Evolutionary conservation across 2,113 vertebrate genomes (phyloP).

Genomic region (Osmerus eperlanus): DNA sequence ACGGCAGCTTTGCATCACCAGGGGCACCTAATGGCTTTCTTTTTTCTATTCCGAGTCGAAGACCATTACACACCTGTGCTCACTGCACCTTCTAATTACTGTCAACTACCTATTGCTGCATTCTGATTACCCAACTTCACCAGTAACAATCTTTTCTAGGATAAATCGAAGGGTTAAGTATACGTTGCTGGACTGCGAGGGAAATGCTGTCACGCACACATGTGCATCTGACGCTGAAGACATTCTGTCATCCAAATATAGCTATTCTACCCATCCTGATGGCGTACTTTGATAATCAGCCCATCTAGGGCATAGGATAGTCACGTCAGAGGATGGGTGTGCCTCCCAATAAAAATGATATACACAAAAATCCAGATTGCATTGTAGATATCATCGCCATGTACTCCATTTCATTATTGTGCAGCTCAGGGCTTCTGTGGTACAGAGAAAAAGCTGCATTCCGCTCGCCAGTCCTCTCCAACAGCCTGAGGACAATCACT

Average conservation of each 20-base stretch:
- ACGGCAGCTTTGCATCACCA: too few species aligned
- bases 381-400: conserved; percentile 1
- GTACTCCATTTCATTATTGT: neutral
- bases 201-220: too few species aligned
- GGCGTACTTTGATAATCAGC: neutral
- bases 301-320: conserved; percentile 7
- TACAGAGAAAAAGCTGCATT: neutral
- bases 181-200: neutral
- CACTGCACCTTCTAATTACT: neutral
- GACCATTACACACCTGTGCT: neutral
- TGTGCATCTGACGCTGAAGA: too few species aligned
- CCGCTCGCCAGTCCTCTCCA: neutral
- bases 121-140: neutral
- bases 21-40: neutral
- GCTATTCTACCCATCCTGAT: conserved; percentile 26
- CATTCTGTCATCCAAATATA: conserved; percentile 2
- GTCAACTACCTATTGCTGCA: neutral
- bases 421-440: conserved; percentile 8
- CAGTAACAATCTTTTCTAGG: neutral
- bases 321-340: neutral
- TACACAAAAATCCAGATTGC: conserved; percentile 1
- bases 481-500: neutral
- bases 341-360: conserved; percentile 21
- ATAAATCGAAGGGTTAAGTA: neutral
- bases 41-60: neutral